Conservation (phyloP, 1,140 invertebrate species). For the Apis laboriosa region DNA sequence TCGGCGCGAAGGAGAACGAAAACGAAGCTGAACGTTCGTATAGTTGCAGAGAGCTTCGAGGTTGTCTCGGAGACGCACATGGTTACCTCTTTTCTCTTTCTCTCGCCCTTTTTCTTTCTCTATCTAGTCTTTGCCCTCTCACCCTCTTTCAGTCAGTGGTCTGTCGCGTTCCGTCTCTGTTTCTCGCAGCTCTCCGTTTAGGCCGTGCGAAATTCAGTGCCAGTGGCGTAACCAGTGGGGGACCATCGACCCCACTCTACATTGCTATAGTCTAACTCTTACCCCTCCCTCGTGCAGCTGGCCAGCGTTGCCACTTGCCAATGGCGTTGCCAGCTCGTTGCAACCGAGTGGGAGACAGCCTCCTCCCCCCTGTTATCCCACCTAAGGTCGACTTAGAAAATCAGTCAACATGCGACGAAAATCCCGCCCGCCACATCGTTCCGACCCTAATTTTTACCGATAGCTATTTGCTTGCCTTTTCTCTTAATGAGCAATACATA, state of each 20-base stretch:
- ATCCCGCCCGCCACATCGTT: conserved; percentile 31
- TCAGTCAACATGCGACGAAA: conserved; percentile 49
- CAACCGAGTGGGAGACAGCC: conserved; percentile 51
- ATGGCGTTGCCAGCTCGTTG: conserved; percentile 63
- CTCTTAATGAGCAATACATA: not conserved
- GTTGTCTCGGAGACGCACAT: conserved; percentile 53
- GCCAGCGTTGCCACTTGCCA: conserved; percentile 60
- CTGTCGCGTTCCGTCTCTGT: conserved; percentile 41
- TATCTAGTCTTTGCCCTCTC: conserved; percentile 8
- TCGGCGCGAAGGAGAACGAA: conserved; percentile 55
- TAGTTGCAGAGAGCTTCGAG: conserved; percentile 39
- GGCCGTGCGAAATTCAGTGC: conserved; percentile 66
- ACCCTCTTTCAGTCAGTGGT: conserved; percentile 21
- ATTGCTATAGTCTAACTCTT: conserved; percentile 45
- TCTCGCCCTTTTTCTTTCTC: conserved; percentile 8
- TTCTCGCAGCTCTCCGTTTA: conserved; percentile 43
- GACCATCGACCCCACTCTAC: conserved; percentile 46
- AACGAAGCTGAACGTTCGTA: conserved; percentile 47
- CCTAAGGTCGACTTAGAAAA: conserved; percentile 59
- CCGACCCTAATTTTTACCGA: conserved; percentile 13
- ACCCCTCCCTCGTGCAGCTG: conserved; percentile 41
- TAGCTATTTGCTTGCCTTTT: not conserved
- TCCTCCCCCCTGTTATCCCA: conserved; percentile 36
- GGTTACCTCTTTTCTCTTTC: conserved; percentile 21
- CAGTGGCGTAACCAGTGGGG: conserved; percentile 61